Percentiles rank a stretch among this genome's conserved stretches.
phyloP scores from a whole-genome alignment of 1,140 invertebrate species.

The Panagrolaimus sp. region DNA sequence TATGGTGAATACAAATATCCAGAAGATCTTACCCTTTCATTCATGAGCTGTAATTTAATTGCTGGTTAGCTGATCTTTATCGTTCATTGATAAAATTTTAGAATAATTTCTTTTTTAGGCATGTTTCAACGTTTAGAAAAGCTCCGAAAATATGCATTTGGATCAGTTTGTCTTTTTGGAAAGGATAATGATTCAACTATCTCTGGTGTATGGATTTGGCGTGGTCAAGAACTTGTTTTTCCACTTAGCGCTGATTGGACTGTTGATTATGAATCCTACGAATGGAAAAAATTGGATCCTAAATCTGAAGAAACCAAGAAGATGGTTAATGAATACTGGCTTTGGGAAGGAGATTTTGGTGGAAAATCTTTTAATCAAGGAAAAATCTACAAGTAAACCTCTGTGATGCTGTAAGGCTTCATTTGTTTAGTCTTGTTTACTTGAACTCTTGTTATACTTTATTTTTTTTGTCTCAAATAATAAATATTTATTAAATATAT shows the following conservation, averaged over 20 bases:
- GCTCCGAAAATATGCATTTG: slow-evolving; percentile 91
- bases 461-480: too few relatives aligned
- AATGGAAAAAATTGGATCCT: slow-evolving; percentile 89
- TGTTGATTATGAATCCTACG: slow-evolving; percentile 92
- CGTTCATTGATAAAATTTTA: not conserved
- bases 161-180: slow-evolving; percentile 85
- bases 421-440: too few relatives aligned
- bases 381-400: slow-evolving; percentile 89
- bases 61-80: slow-evolving; percentile 66
- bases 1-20: slow-evolving; percentile 85
- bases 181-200: slow-evolving; percentile 84
- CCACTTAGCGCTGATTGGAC: slow-evolving; percentile 67
- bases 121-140: slow-evolving; percentile 98
- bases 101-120: slow-evolving; percentile 62
- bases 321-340: slow-evolving; percentile 83
- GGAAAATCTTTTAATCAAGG: slow-evolving; percentile 93
- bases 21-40: slow-evolving; percentile 81
- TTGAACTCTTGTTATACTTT: too few relatives aligned
- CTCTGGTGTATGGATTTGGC: slow-evolving; percentile 93
- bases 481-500: too few relatives aligned
- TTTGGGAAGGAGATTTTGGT: slow-evolving; percentile 79
- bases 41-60: slow-evolving; percentile 93
- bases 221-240: slow-evolving; percentile 87
- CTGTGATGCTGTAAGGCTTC: too few relatives aligned
- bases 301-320: slow-evolving; percentile 76